Evolutionary conservation across 2,797 vertebrate species (phyloP), one percentile per base, ranked within the genome.

Genomic region (Chlorospingus flavigularis): DNA sequence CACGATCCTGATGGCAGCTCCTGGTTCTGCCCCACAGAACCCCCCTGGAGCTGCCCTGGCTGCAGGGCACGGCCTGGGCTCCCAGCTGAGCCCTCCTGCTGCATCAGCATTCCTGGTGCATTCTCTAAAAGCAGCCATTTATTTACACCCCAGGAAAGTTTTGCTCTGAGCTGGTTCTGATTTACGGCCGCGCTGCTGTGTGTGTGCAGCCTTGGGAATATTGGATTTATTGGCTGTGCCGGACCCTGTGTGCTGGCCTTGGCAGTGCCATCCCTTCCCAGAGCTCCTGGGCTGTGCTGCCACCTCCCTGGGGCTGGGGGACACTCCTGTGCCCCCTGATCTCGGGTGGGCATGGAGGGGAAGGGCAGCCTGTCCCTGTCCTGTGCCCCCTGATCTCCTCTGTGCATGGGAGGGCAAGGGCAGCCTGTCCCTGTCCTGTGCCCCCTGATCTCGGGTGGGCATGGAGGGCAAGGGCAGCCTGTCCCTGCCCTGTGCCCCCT

Each of bases 111-210:
- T 88, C 86, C 80, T 30, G 85, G 54, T 42, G 96, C 93, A 42
- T 74, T 91, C 77, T 30, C 86, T 39, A 45, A 33, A 42, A 84
- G 10, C 17, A 85, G 84, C 74, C 37, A 81, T 97, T 97, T 95
- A 92, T 79, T 91, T 83, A 28, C 54, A 57, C 81, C n/a, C n/a
- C 0, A 2, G 47, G 42, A 75, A 94, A 95, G 82, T 96, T 96
- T 81, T 55, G 90, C 57, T 88, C 37, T 0, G 80, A 89, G 94
- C 48, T 40, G 88, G 28, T 25, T 71, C 76, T 97, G 95, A 97
- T 96, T 96, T 96, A 97, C 86, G 21, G 92, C 48, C 18, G 78
- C 16, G 84, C 92, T 60, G 91, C 90, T 21, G 39, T 10, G 92
- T 58, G 74, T 7, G 20, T 6, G 42, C 62, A 47, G 74, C 89